Conservation (phyloP, 2,888 invertebrate genomes). For the Laspeyria flexula region DNA sequence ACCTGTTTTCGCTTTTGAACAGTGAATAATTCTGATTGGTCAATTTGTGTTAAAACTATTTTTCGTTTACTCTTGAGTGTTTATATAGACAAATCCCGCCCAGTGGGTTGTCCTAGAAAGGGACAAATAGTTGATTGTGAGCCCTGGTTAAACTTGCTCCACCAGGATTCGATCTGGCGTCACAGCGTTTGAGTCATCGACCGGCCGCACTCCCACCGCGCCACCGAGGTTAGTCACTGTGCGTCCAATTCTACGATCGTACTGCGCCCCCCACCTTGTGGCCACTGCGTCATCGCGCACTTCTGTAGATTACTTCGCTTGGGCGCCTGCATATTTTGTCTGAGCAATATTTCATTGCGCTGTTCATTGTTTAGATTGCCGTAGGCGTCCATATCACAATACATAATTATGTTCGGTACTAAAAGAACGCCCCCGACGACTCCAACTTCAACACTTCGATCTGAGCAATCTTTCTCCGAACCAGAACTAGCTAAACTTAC, state of each 20-base stretch:
- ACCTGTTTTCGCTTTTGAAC: neutral
- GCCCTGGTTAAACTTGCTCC: neutral
- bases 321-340: neutral
- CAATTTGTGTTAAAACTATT: neutral
- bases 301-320: neutral
- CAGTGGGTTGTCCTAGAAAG: neutral
- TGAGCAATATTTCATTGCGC: neutral
- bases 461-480: neutral
- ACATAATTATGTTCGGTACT: neutral
- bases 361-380: neutral
- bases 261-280: neutral
- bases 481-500: neutral
- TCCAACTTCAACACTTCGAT: neutral
- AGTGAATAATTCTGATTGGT: neutral
- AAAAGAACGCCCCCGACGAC: neutral
- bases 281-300: neutral
- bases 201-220: neutral
- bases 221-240: conserved; percentile 1
- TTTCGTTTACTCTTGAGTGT: neutral
- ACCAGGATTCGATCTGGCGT: neutral
- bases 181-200: neutral
- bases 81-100: neutral
- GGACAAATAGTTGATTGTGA: neutral
- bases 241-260: neutral
- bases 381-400: neutral